Evolutionary conservation across 2,797 vertebrate genomes (phyloP).

Genomic region (Pagetopsis macropterus): DNA sequence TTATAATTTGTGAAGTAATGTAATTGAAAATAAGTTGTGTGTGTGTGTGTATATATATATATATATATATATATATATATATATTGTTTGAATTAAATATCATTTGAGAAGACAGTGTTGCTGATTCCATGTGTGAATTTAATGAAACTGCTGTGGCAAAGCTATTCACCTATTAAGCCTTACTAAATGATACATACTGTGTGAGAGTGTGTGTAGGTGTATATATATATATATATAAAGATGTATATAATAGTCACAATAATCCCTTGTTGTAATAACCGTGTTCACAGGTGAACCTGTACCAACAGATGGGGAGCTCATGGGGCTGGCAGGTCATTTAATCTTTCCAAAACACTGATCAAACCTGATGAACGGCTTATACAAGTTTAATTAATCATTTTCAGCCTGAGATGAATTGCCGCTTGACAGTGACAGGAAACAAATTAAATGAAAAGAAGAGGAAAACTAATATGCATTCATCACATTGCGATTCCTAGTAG

Average conservation of each 20-base stretch:
- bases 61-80: neutral
- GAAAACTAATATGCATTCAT: conserved; percentile 5
- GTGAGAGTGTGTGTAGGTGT: too few relatives aligned
- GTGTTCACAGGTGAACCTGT: conserved; percentile 16
- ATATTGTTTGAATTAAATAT: conserved; percentile 29
- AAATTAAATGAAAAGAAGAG: conserved; percentile 30
- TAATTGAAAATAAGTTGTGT: neutral
- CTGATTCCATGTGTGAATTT: conserved; percentile 26
- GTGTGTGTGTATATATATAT: neutral
- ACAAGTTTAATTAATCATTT: conserved; percentile 52
- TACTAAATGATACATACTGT: neutral
- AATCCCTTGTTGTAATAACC: conserved; percentile 13
- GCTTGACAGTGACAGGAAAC: conserved; percentile 19
- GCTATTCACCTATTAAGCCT: too few relatives aligned
- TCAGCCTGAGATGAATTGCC: conserved; percentile 33
- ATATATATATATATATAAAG: too few relatives aligned
- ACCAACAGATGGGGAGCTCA: conserved; percentile 39
- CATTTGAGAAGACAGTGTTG: conserved; percentile 15
- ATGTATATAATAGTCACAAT: neutral
- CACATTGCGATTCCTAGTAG: conserved; percentile 13
- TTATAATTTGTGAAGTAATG: conserved; percentile 7
- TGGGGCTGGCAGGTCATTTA: conserved; percentile 55
- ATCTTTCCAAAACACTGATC: conserved; percentile 60
- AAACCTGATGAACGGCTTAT: conserved; percentile 50
- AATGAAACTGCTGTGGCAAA: neutral